These are phyloP conservation scores for Crioceris asparagi DNA, from an alignment of 2,888 invertebrate species.

Conservation along the genomic window DNA sequence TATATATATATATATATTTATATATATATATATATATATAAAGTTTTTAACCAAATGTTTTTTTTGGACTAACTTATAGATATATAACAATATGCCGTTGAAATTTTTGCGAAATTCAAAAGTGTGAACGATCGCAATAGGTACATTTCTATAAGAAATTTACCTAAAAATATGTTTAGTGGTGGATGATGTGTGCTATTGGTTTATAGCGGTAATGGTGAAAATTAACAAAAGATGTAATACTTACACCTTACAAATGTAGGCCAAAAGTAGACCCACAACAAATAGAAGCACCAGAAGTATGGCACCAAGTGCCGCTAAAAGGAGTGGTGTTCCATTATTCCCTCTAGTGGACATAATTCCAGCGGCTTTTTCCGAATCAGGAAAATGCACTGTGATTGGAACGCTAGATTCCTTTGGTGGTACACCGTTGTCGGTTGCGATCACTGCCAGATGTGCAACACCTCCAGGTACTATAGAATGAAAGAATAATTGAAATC, in stretches of 20 bases:
- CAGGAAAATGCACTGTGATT: slow-evolving; percentile 51
- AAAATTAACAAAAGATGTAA: slow-evolving; percentile 2
- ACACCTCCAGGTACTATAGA: slow-evolving; percentile 10
- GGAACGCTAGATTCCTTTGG: slow-evolving; percentile 64
- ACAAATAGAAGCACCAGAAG: slow-evolving; percentile 63
- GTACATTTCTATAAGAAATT: too few relatives aligned
- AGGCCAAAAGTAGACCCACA: slow-evolving; percentile 62
- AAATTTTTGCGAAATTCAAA: too few relatives aligned
- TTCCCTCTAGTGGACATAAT: slow-evolving; percentile 23
- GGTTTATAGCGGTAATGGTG: too few relatives aligned
- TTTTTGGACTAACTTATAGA: too few relatives aligned
- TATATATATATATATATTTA: too few relatives aligned
- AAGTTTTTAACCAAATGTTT: too few relatives aligned
- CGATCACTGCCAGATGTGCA: slow-evolving; percentile 70
- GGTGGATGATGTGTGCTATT: too few relatives aligned
- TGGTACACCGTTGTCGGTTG: slow-evolving; percentile 76
- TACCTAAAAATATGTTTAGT: too few relatives aligned
- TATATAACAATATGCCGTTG: too few relatives aligned
- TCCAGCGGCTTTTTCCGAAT: slow-evolving; percentile 33
- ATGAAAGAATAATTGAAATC: background rate
- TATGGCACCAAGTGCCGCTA: slow-evolving; percentile 60
- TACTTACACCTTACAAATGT: slow-evolving; percentile 67
- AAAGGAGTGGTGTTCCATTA: slow-evolving; percentile 30
- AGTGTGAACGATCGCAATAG: too few relatives aligned
- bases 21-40: too few relatives aligned